Evolutionary conservation across 2,888 invertebrate species (phyloP), one percentile per base, ranked within the genome.

Genomic region (Chloromyia formosa): DNA sequence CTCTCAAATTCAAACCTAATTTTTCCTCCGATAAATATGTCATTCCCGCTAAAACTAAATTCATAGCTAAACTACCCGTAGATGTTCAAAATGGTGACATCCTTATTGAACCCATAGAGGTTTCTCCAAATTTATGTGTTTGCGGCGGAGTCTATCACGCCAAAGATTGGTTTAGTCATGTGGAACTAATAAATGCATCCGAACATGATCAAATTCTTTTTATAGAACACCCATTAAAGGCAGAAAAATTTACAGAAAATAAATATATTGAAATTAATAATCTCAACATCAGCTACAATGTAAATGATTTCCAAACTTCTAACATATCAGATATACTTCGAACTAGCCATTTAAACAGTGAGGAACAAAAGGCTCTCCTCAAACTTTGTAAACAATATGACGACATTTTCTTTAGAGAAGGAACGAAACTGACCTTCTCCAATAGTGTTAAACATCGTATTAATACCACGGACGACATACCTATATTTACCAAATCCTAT

Each of bases 401-500:
- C 4, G 60, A 60, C 10, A 1, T 60, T 7, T 75, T 73, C 22
- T 62, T 42, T 58, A 20, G 42, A 53, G 56, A 16, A 23, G 1
- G 27, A 20, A 20, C 58, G 23, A 56, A 54, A 2, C 61, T 78
- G 40, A 71, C 76, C 16, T 78, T 78, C 40, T 76, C 75, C 12
- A 75, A 75, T 64, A 45, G 68, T 3, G 71, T 79, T 9, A 79
- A 77, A 78, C 78, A 79, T 72, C 14, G 60, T 45, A 78, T 79
- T 18, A 76, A 75, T 68, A 60, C 60, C 1, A 60, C 20, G 16
- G 20, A 60, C 22, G 60, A 60, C 14, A 18, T 16, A 14, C 60
- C 60, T 1, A 60, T 60, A 4, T 18, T 7, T 22, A 54, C 54
- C 5, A 54, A 54, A 54, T 54, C 54, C 18, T 54, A 54, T 9